Evolutionary conservation across 2,113 vertebrate genomes (phyloP).

Genomic region (Corythoichthys intestinalis): DNA sequence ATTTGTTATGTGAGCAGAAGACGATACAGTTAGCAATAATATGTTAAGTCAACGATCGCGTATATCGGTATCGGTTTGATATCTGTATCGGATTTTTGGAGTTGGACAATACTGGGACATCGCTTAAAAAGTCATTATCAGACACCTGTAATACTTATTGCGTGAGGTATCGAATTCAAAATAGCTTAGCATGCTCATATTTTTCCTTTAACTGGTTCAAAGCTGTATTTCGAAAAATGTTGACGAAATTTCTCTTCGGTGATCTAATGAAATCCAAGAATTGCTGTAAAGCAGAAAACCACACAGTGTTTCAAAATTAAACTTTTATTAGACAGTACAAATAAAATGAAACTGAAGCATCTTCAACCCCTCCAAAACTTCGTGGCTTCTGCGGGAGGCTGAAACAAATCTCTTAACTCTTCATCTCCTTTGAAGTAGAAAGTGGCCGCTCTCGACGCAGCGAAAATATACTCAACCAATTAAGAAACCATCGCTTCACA

Average conservation of each 20-base stretch:
- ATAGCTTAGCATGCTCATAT: neutral
- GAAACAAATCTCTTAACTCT: conserved; percentile 22
- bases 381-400: conserved; percentile 45
- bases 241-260: neutral
- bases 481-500: conserved; percentile 40
- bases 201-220: neutral
- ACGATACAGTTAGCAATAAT: too few relatives aligned
- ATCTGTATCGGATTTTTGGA: too few relatives aligned
- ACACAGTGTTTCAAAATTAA: conserved; percentile 65
- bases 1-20: too few relatives aligned
- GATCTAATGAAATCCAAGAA: neutral
- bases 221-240: neutral
- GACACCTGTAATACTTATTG: neutral
- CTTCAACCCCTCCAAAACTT: conserved; percentile 59
- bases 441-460: conserved; percentile 33
- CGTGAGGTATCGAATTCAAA: neutral
- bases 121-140: too few relatives aligned
- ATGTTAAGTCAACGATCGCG: too few relatives aligned
- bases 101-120: too few relatives aligned
- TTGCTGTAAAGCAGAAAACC: conserved; percentile 1
- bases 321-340: conserved; percentile 76
- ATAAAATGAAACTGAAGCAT: conserved; percentile 59
- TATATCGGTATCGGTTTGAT: too few relatives aligned
- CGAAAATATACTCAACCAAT: conserved; percentile 21
- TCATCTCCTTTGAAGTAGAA: neutral